A percentile compares a stretch with the other conserved stretches of the same genome.
Evolutionary conservation across 2,888 invertebrate species (phyloP).

Genomic region (Trissolcus japonicus): DNA sequence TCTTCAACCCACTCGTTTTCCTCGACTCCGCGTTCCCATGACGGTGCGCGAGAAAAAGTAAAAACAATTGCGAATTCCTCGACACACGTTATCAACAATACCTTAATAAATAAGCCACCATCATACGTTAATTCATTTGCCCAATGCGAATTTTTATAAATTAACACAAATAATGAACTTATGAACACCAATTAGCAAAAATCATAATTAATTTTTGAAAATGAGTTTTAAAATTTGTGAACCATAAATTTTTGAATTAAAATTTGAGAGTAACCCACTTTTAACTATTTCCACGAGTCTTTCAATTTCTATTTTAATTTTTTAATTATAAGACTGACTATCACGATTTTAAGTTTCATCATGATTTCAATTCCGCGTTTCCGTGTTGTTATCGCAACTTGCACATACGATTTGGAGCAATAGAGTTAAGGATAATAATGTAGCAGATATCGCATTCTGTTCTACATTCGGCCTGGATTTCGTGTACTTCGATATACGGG

Average conservation of each 20-base stretch:
- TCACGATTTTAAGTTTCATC: conserved; percentile 10
- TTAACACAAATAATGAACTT: no score
- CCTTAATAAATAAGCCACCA: conserved; percentile 26
- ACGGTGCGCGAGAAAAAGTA: conserved; percentile 15
- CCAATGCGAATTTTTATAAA: no score
- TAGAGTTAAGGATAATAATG: not conserved
- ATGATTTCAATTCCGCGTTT: conserved; percentile 5
- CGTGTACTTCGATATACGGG: conserved; percentile 44
- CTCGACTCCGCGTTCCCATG: conserved; percentile 23
- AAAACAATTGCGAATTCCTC: conserved; percentile 37
- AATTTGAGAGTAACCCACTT: no score
- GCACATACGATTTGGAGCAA: conserved; percentile 2
- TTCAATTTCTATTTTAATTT: not conserved
- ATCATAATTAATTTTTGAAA: no score
- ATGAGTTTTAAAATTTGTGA: no score
- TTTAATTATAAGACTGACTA: conserved; percentile 22
- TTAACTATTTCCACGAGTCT: not conserved
- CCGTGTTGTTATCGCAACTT: conserved; percentile 24
- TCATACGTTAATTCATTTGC: no score
- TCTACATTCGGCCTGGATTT: conserved; percentile 31
- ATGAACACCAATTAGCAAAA: no score
- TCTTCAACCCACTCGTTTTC: conserved; percentile 28
- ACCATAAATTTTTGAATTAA: no score
- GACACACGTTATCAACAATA: conserved; percentile 37
- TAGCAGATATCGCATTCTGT: conserved; percentile 13